Evolutionary conservation across 2,797 vertebrate genomes (phyloP), one percentile per base, ranked within the genome.

Genomic region (Dermochelys coriacea): DNA sequence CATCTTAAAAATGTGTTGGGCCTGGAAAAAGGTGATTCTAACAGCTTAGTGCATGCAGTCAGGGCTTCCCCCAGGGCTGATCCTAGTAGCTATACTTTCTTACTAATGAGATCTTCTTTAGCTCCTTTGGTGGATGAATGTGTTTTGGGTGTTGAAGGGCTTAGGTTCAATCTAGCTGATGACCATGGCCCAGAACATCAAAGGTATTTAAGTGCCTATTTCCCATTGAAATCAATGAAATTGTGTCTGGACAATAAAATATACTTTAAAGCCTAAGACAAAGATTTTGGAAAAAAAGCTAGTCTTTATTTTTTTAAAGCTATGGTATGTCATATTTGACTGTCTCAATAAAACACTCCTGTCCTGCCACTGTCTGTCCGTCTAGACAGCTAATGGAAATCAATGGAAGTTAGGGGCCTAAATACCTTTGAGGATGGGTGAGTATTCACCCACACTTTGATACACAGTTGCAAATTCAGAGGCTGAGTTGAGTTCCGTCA

Each of bases 241-340:
- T 93, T 95, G 94, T 96, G 87, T 80, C 93, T 86, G 93, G 64
- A 88, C 91, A 95, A 97, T 96, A 96, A 97, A 96, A 95, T 97
- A 64, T 64, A 96, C 95, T 96, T 95, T 87, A 93, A 93, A 91
- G 94, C 97, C 95, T 86, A 97, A 95, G 95, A 96, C 90, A 94
- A 91, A 93, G 82, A 78, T 94, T 16, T 8, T 34, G 61, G 34
- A 71, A 87, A 88, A 93, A 90, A 23, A 77, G 91, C 34, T 93
- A 91, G 34, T 18, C 8, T 64, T 64, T 31, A 88, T 87, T 93
- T 94, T 31, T 95, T 96, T 97, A 95, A 97, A 96, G 93, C 86
- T 85, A 93, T 78, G 94, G 83, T 49, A 41, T 49, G 87, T 91
- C 87, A 88, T 93, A 82, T 89, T 95, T 95, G 78, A 29, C 45